Evolutionary conservation across 2,797 vertebrate genomes (phyloP).

Genomic region (Onychomys arenicola): DNA sequence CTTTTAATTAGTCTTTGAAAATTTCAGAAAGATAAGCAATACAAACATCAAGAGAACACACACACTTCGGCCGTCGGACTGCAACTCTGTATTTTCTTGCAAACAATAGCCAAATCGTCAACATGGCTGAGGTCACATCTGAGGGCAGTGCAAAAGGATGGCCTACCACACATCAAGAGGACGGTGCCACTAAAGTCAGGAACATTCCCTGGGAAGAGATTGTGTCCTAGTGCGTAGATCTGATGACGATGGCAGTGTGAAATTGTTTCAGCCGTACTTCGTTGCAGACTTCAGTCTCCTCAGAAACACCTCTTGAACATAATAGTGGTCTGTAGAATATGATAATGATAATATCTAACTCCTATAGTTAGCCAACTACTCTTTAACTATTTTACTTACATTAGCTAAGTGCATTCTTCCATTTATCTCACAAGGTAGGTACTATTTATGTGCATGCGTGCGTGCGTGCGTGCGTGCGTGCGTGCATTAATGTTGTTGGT

Average conservation of each 20-base stretch:
- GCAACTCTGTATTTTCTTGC: constrained; percentile 14
- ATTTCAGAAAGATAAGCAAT: not conserved
- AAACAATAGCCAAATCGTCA: not conserved
- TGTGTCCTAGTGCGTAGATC: not conserved
- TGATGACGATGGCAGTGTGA: constrained; percentile 5
- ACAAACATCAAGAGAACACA: not conserved
- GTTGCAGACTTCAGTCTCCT: not conserved
- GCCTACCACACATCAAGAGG: not conserved
- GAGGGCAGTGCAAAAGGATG: not conserved
- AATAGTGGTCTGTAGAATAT: not conserved
- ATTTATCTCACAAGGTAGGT: not conserved
- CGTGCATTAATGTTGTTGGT: too few relatives aligned
- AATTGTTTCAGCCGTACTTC: constrained; percentile 32
- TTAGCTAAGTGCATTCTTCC: not conserved
- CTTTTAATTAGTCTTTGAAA: not conserved
- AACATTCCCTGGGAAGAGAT: not conserved
- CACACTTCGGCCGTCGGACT: not conserved
- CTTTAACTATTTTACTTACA: not conserved
- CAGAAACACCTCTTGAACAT: constrained; percentile 37
- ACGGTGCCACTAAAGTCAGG: not conserved
- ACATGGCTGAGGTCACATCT: not conserved
- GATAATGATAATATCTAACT: not conserved
- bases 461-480: not conserved
- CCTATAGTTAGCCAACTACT: not conserved
- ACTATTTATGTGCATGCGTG: not conserved